These are phyloP conservation scores for Trididemnum nubilum DNA, from an alignment of 23 tunicate genomes.

Conservation along the genomic window DNA sequence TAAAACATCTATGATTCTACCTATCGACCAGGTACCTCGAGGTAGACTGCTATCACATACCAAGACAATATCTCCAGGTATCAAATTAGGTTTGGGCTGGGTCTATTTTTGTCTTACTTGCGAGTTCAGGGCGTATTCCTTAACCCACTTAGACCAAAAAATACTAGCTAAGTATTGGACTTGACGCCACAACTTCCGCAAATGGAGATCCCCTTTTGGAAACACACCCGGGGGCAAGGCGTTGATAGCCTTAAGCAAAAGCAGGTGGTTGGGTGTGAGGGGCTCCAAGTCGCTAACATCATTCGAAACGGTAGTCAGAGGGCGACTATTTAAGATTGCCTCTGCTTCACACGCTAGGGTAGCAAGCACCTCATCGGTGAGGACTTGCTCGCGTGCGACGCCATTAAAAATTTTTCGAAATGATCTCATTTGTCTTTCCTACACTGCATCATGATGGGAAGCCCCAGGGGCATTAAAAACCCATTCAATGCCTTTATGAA, in stretches of 20 bases:
- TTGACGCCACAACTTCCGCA: slow-evolving; percentile 12
- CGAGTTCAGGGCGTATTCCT: background rate
- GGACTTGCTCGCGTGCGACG: no score
- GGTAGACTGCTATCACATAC: no score
- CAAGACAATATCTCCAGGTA: no score
- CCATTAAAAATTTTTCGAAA: no score
- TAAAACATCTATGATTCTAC: no score
- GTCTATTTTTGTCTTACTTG: no score
- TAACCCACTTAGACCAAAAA: slow-evolving; percentile 39
- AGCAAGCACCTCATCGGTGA: slow-evolving; percentile 2
- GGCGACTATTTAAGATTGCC: slow-evolving; percentile 17
- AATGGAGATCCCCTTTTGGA: no score
- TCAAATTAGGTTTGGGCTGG: no score
- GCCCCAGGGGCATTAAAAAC: no score
- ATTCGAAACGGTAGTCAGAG: no score
- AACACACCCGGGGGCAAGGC: background rate
- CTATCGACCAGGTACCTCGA: no score
- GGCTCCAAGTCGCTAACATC: no score
- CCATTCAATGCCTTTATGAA: background rate
- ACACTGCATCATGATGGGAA: slow-evolving; percentile 21
- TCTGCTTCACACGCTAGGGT: slow-evolving; percentile 20
- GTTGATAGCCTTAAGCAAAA: background rate
- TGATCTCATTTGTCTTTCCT: slow-evolving; percentile 33
- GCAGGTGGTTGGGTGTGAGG: slow-evolving; percentile 12
- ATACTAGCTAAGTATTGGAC: slow-evolving; percentile 29